phyloP scores from a whole-genome alignment of 2,888 invertebrate genomes.

The Zaprionus lineosus region DNA sequence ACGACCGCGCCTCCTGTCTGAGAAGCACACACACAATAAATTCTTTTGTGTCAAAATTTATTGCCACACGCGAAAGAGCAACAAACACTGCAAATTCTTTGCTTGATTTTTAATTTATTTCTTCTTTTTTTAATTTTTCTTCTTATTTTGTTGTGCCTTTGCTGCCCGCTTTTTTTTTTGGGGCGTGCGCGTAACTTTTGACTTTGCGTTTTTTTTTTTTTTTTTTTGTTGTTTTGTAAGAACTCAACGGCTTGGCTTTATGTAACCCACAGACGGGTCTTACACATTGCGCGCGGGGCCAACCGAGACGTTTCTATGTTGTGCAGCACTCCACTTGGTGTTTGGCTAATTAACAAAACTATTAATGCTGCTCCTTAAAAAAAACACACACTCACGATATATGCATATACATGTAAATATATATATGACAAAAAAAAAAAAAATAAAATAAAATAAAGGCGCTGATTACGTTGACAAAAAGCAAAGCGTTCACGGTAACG shows the following conservation, averaged over 20 bases:
- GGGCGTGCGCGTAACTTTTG: conserved; percentile 62
- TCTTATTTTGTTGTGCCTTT: conserved; percentile 43
- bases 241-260: conserved; percentile 70
- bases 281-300: conserved; percentile 36
- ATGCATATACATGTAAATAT: too few relatives aligned
- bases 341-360: conserved; percentile 17
- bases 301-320: conserved; percentile 24
- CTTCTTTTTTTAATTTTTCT: conserved; percentile 24
- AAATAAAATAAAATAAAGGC: conserved; percentile 20
- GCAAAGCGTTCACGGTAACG: conserved; percentile 18
- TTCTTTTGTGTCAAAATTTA: conserved; percentile 68
- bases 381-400: conserved; percentile 3
- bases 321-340: conserved; percentile 15
- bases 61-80: conserved; percentile 71
- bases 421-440: not conserved
- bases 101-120: conserved; percentile 34
- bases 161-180: conserved; percentile 30
- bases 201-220: conserved; percentile 33
- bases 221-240: conserved; percentile 66
- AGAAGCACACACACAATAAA: conserved; percentile 44
- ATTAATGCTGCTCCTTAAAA: conserved; percentile 22
- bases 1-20: conserved; percentile 63
- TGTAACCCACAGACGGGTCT: conserved; percentile 69
- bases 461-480: conserved; percentile 47
- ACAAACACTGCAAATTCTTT: conserved; percentile 54